Conservation (phyloP, 2,797 vertebrate species). For the Tarsius wallacei region DNA sequence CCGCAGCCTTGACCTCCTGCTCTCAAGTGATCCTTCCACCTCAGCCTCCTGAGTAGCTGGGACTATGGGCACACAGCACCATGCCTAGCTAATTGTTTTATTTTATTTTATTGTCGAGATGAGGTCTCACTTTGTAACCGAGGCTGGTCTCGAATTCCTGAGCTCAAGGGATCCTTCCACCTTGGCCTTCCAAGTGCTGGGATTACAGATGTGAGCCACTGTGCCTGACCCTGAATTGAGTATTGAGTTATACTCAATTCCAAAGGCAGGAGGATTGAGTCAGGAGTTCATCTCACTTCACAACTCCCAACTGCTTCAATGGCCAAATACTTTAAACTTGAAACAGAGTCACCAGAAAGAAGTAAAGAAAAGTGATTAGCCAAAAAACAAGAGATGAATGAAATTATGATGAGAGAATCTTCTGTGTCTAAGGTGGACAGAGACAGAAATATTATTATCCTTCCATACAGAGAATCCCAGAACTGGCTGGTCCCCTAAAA, state of each 20-base stretch:
- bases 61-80: no score
- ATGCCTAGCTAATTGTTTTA: no score
- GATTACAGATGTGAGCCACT: no score
- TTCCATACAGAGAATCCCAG: background rate
- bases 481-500: background rate
- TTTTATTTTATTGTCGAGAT: no score
- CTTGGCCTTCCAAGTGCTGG: no score
- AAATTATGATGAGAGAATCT: background rate
- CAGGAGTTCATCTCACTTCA: background rate
- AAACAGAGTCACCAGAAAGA: background rate
- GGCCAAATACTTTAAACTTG: background rate
- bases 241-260: background rate
- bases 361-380: conserved; percentile 23
- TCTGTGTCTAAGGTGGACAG: background rate
- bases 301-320: background rate
- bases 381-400: conserved; percentile 21
- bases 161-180: no score
- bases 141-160: no score
- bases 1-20: no score
- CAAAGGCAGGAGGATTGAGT: background rate
- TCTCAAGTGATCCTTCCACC: no score
- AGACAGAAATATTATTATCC: background rate
- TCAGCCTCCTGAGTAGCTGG: no score
- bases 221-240: background rate
- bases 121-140: no score